Evolutionary conservation across 2,113 vertebrate species (phyloP).

Genomic region (Clarias gariepinus): DNA sequence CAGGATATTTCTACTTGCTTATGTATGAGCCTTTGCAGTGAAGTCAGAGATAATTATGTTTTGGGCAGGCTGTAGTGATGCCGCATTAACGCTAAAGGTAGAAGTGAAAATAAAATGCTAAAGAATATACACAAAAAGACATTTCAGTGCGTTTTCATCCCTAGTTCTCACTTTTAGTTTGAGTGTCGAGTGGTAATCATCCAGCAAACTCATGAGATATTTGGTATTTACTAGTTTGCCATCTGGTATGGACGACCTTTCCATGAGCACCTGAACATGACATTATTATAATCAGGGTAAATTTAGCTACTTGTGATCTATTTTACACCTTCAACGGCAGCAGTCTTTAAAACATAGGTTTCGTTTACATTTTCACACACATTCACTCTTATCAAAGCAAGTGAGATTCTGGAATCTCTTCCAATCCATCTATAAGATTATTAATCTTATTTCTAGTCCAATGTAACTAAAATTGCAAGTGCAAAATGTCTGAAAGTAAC

Average conservation of each 20-base stretch:
- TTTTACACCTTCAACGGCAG: background rate
- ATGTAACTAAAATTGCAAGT: too few relatives aligned
- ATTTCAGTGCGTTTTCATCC: background rate
- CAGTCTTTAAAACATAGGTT: background rate
- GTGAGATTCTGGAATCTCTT: too few relatives aligned
- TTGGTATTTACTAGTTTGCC: background rate
- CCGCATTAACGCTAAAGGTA: background rate
- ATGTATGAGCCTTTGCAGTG: background rate
- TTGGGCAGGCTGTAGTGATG: background rate
- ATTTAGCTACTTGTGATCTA: background rate
- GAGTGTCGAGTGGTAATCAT: background rate
- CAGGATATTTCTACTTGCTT: too few relatives aligned
- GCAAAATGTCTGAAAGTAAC: too few relatives aligned
- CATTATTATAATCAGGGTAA: background rate
- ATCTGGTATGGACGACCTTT: background rate
- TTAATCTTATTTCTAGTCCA: too few relatives aligned
- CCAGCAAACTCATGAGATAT: background rate
- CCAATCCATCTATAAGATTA: too few relatives aligned
- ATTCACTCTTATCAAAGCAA: too few relatives aligned
- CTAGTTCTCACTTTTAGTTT: background rate
- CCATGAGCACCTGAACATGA: background rate
- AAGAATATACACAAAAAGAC: background rate
- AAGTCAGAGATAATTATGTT: background rate
- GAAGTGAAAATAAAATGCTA: background rate
- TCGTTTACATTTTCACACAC: background rate